These are phyloP conservation scores for Gymnodraco acuticeps DNA, from an alignment of 2,797 vertebrate genomes.

Conservation along the genomic window DNA sequence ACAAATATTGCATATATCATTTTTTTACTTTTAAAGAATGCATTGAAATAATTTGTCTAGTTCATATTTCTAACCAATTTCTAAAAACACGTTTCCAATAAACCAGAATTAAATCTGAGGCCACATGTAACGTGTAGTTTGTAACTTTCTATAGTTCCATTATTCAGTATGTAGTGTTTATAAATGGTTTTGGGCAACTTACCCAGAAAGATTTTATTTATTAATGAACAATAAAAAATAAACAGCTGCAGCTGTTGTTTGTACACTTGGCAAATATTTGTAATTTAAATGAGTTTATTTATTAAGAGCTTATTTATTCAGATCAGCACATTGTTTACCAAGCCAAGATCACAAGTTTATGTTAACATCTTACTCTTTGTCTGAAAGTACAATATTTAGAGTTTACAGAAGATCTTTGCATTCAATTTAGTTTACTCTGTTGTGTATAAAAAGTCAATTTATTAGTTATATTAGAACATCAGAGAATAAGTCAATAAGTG, in stretches of 20 bases:
- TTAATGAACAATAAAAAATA: conserved; percentile 53
- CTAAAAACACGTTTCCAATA: not conserved
- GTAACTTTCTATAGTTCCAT: not conserved
- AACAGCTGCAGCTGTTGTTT: conserved; percentile 62
- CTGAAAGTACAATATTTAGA: not conserved
- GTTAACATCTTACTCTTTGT: not conserved
- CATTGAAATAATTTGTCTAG: no score
- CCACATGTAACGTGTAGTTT: not conserved
- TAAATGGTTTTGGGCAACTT: conserved; percentile 18
- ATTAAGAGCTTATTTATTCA: conserved; percentile 46
- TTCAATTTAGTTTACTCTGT: not conserved
- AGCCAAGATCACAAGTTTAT: conserved; percentile 17
- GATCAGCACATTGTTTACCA: not conserved
- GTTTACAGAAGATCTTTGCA: not conserved
- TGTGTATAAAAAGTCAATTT: not conserved
- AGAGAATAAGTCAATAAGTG: not conserved
- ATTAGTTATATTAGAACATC: not conserved
- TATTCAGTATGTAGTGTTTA: conserved; percentile 20
- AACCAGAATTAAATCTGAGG: not conserved
- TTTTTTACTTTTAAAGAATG: not conserved
- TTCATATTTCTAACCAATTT: no score
- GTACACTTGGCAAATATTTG: conserved; percentile 38
- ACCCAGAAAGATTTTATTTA: conserved; percentile 7
- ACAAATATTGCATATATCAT: not conserved
- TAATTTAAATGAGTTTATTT: conserved; percentile 36